Conservation (phyloP, 2,113 vertebrate genomes). For the Channa maculata region DNA sequence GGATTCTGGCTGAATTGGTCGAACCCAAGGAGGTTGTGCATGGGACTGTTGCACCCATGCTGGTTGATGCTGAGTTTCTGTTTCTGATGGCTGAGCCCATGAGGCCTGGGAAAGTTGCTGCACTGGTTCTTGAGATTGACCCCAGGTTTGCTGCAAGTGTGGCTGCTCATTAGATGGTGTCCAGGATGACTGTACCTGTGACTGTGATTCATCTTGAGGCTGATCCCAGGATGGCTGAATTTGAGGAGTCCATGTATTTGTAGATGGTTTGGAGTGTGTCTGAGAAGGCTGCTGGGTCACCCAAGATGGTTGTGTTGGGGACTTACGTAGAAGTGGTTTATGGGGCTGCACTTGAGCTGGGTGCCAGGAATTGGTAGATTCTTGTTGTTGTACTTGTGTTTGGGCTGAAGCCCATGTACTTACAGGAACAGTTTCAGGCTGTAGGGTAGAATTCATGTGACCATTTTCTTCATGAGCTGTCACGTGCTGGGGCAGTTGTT, state of each 20-base stretch:
- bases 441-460: conserved; percentile 39
- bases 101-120: conserved; percentile 66
- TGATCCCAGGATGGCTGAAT: conserved; percentile 64
- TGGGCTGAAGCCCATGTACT: conserved; percentile 61
- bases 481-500: conserved; percentile 63
- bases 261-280: conserved; percentile 52
- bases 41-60: conserved; percentile 73
- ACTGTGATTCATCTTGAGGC: conserved; percentile 61
- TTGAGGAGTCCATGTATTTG: conserved; percentile 68
- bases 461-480: conserved; percentile 60
- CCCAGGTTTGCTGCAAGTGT: conserved; percentile 63
- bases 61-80: conserved; percentile 59
- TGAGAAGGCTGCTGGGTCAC: conserved; percentile 59
- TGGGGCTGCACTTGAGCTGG: conserved; percentile 66
- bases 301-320: conserved; percentile 66
- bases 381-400: conserved; percentile 61
- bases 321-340: conserved; percentile 58
- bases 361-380: conserved; percentile 63
- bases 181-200: conserved; percentile 65
- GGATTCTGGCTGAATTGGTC: conserved; percentile 65
- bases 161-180: conserved; percentile 61
- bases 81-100: conserved; percentile 71
- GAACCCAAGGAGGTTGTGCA: conserved; percentile 70
- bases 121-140: conserved; percentile 69
- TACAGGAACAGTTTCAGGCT: conserved; percentile 60